Conservation (phyloP, 1,140 invertebrate genomes). For the Atta cephalotes region DNA sequence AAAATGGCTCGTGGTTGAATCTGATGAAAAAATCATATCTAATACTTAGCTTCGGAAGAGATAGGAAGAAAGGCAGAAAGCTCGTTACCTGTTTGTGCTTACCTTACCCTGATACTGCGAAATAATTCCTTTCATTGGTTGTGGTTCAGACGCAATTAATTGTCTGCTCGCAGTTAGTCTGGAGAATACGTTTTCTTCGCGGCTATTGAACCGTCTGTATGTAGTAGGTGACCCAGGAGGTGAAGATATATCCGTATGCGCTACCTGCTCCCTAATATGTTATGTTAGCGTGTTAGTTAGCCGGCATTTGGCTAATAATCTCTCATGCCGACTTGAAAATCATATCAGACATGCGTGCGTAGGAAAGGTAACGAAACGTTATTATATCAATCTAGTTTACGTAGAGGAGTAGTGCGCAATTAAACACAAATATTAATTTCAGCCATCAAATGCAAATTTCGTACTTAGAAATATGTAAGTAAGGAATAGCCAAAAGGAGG, state of each 20-base stretch:
- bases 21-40: conserved; percentile 79
- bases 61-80: not conserved
- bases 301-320: conserved; percentile 64
- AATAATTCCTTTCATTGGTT: conserved; percentile 89
- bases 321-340: conserved; percentile 33
- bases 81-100: conserved; percentile 44
- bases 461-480: conserved; percentile 39
- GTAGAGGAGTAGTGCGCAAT: conserved; percentile 15
- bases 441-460: conserved; percentile 50
- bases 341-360: conserved; percentile 54
- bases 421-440: conserved; percentile 28
- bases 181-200: conserved; percentile 94
- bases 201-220: conserved; percentile 87
- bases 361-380: not conserved
- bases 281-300: conserved; percentile 85
- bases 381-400: conserved; percentile 1
- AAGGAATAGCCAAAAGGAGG: conserved; percentile 45
- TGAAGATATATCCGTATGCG: conserved; percentile 86
- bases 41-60: conserved; percentile 33
- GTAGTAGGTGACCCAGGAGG: conserved; percentile 90
- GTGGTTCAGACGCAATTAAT: conserved; percentile 86
- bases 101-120: conserved; percentile 89
- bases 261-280: conserved; percentile 87
- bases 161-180: conserved; percentile 89
- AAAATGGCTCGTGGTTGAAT: conserved; percentile 88